Percentiles rank a stretch among this genome's conserved stretches.
These are phyloP conservation scores for Sinodicranocentrus sp. DNA, from an alignment of 2,888 invertebrate genomes.

Conservation along the genomic window DNA sequence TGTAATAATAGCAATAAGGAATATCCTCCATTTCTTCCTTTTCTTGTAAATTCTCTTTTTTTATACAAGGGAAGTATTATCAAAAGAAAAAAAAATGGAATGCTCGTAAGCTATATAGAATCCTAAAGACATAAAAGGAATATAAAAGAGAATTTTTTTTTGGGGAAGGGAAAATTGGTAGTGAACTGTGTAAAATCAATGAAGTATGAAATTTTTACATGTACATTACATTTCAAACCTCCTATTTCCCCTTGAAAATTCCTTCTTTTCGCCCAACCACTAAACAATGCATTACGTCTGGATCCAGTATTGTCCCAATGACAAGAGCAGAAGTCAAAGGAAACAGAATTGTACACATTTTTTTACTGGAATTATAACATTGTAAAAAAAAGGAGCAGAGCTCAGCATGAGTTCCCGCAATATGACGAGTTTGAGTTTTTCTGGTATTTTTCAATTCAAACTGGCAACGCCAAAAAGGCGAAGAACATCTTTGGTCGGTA, in stretches of 20 bases:
- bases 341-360: neutral
- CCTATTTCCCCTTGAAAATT: neutral
- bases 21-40: slow-evolving; percentile 36
- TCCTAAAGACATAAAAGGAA: neutral
- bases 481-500: too few species aligned
- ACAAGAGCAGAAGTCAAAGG: neutral
- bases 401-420: too few species aligned
- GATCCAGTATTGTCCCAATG: slow-evolving; percentile 4
- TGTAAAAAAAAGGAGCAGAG: too few species aligned
- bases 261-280: neutral
- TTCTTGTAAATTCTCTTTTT: neutral
- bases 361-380: too few species aligned
- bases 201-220: slow-evolving; percentile 47
- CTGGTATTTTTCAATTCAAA: too few species aligned
- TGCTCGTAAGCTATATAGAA: too few species aligned
- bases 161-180: slow-evolving; percentile 15
- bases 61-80: neutral
- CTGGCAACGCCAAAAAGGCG: too few species aligned
- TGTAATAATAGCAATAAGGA: slow-evolving; percentile 55
- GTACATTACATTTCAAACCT: slow-evolving; percentile 1
- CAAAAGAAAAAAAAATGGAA: neutral
- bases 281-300: too few species aligned
- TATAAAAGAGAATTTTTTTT: neutral
- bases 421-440: too few species aligned
- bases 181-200: slow-evolving; percentile 58